Conservation (phyloP, 1,140 invertebrate species). For the Argopecten irradians region DNA sequence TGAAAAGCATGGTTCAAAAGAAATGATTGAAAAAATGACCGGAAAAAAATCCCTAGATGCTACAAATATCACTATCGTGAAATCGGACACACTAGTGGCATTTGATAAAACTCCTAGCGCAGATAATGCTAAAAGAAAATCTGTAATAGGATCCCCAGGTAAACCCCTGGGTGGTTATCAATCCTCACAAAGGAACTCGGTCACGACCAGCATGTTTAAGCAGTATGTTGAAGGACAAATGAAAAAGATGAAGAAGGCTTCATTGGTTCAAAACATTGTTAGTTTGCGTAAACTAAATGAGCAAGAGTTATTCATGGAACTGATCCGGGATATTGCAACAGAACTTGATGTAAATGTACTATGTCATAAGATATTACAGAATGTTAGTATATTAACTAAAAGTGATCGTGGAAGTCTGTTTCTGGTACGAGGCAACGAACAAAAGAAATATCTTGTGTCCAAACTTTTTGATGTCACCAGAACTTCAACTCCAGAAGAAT, state of each 20-base stretch:
- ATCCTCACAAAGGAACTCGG: constrained; percentile 59
- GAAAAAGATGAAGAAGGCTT: constrained; percentile 52
- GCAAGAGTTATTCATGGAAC: constrained; percentile 95
- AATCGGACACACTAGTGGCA: constrained; percentile 45
- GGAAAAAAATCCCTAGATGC: constrained; percentile 28
- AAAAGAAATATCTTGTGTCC: constrained; percentile 86
- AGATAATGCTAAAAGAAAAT: background rate
- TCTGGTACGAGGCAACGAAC: constrained; percentile 85
- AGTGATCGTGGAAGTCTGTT: constrained; percentile 96
- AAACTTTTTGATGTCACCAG: constrained; percentile 92
- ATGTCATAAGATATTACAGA: constrained; percentile 97
- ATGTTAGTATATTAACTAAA: constrained; percentile 93
- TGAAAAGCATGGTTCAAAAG: constrained; percentile 59
- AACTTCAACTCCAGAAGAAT: constrained; percentile 85
- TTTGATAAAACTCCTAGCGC: background rate
- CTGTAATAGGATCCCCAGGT: background rate
- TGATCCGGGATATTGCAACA: constrained; percentile 97
- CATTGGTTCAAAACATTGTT: constrained; percentile 55
- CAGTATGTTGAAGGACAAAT: constrained; percentile 70
- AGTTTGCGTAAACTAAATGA: constrained; percentile 85
- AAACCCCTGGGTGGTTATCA: constrained; percentile 11
- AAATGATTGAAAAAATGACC: constrained; percentile 56
- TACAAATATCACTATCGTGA: background rate
- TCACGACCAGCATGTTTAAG: constrained; percentile 70
- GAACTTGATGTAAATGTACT: constrained; percentile 94